A percentile compares a stretch with the other conserved stretches of the same genome.
These are phyloP conservation scores for Pseudomyrmex flavicornis DNA, from an alignment of 1,140 invertebrate species.

Conservation along the genomic window DNA sequence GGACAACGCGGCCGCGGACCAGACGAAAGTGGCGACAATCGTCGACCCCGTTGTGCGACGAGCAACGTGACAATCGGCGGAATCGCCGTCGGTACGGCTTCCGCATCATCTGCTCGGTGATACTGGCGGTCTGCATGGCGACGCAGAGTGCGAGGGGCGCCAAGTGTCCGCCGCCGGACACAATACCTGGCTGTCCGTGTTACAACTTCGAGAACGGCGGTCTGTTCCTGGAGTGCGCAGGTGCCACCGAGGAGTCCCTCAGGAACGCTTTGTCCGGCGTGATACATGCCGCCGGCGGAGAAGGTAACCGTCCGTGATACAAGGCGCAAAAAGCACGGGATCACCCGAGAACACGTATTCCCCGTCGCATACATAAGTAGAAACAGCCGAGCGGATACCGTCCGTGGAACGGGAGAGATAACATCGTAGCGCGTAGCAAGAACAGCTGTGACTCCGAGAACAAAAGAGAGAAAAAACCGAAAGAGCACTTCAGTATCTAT, in stretches of 20 bases:
- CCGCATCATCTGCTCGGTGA: conserved; percentile 75
- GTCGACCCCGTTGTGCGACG: conserved; percentile 58
- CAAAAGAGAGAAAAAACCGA: not conserved
- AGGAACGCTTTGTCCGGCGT: conserved; percentile 75
- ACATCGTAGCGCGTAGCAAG: not conserved
- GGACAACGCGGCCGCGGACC: conserved; percentile 77
- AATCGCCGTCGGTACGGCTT: conserved; percentile 63
- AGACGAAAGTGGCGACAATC: conserved; percentile 76
- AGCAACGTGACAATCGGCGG: conserved; percentile 49
- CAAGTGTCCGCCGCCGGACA: conserved; percentile 82
- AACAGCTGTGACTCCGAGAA: conserved; percentile 33
- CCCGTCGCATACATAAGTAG: conserved; percentile 48
- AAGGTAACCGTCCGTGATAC: conserved; percentile 69
- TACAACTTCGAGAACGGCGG: conserved; percentile 97
- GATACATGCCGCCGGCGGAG: conserved; percentile 68
- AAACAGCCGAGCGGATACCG: conserved; percentile 1
- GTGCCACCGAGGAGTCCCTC: conserved; percentile 88
- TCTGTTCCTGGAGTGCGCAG: conserved; percentile 95
- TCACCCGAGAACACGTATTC: conserved; percentile 43
- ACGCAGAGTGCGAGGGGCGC: conserved; percentile 70
- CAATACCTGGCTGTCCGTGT: conserved; percentile 90
- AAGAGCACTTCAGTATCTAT: conserved; percentile 5
- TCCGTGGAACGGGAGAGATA: conserved; percentile 13
- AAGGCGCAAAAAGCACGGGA: conserved; percentile 41
- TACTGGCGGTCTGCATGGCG: conserved; percentile 73